Base-by-base conservation (phyloP, 2,888 invertebrate genomes). In the Autographa gamma region DNA sequence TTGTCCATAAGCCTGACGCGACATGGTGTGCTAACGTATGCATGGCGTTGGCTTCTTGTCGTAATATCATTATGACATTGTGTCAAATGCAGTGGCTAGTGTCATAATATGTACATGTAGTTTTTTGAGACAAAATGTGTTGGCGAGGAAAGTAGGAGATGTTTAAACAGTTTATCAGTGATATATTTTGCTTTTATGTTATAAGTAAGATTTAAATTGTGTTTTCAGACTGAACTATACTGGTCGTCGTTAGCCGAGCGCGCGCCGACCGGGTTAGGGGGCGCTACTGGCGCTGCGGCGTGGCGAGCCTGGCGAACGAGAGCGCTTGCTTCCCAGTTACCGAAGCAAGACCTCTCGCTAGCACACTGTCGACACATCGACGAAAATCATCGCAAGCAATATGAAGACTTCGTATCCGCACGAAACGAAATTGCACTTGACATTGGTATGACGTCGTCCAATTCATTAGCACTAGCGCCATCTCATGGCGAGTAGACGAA, bases 401-500 rank as follows among this genome's bases (percentile, higher is more conserved):
- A 98, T 91, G 98, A 99, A 93, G 99, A 99, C 93, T 99, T 99
- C 93, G 97, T 99, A 83, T 97, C 98, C 64, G 98, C 98, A 67
- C 96, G 99, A 66, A 99, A 99, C 93, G 99, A 99, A 96, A 98
- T 99, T 85, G 99, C 99, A 56, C 96, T 99, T 89, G 99, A 99
- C 92, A 98, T 99, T 89, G 99, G 98, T 93, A 91, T 88, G 89
- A 91, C 64, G 43, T 34, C 14, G 52, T 32, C 19, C 66, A 14
- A n/a, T 8, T 34, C 31, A 18, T 58, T 58, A 0, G 43, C 14
- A 18, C 48, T n/a, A 79, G 62, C 82, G 90, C 86, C 90, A 90
- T 88, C 92, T 92, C 66, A 76, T 80, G 81, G 59, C 61, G 32
- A 86, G 70, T 87, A 87, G 87, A 16, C 13, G 19, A 83, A 85